Percentiles rank a stretch among this genome's conserved stretches.
Evolutionary conservation across 2,797 vertebrate genomes (phyloP).

Genomic region (Linurgus olivaceus): DNA sequence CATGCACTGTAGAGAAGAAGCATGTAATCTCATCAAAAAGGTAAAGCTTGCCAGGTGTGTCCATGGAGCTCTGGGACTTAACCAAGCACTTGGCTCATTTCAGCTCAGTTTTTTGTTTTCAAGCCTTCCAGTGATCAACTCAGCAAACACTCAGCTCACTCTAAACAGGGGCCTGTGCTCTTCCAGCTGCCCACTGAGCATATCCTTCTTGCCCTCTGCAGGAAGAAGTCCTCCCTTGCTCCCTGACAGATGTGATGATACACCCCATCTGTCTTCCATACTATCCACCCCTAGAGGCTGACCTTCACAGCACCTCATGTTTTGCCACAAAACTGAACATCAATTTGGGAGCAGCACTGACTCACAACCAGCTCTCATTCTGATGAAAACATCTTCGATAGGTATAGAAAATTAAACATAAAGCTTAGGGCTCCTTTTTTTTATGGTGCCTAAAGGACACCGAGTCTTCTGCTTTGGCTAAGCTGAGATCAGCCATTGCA

Average conservation of each 20-base stretch:
- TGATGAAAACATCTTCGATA: background rate
- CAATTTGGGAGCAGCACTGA: background rate
- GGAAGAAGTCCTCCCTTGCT: background rate
- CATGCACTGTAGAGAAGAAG: background rate
- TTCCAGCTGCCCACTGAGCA: background rate
- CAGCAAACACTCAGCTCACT: background rate
- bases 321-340: background rate
- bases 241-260: background rate
- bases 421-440: background rate
- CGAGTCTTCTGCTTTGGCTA: background rate
- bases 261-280: rapidly evolving
- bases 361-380: background rate
- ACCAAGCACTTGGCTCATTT: background rate
- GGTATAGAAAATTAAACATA: background rate
- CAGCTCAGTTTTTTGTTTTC: background rate
- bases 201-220: background rate
- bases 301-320: rapidly evolving
- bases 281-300: rapidly evolving
- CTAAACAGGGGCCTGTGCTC: background rate
- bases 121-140: background rate
- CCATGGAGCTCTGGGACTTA: background rate
- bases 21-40: background rate
- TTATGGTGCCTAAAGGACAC: background rate
- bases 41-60: background rate
- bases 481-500: background rate